Evolutionary conservation across 2,888 invertebrate genomes (phyloP).

Genomic region (Adelphocoris suturalis): DNA sequence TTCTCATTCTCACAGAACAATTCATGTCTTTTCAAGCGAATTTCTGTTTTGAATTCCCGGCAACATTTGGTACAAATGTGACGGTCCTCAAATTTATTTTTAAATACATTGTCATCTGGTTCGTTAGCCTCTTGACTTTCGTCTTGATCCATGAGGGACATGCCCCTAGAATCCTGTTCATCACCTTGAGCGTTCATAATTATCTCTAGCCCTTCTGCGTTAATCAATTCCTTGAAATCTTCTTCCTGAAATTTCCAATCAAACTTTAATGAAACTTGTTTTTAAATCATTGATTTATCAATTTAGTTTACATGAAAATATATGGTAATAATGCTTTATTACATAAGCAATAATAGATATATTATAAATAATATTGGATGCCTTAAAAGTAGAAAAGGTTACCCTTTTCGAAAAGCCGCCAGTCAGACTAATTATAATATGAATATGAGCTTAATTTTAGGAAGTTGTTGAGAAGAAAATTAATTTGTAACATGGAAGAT

Average conservation of each 20-base stretch:
- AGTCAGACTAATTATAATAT: no score
- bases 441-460: no score
- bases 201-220: not conserved
- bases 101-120: not conserved
- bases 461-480: no score
- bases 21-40: slow-evolving; percentile 46
- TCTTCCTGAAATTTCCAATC: slow-evolving; percentile 33
- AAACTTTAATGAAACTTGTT: not conserved
- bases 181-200: slow-evolving; percentile 12
- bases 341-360: no score
- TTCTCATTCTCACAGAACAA: not conserved
- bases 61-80: slow-evolving; percentile 6
- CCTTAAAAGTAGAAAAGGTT: no score
- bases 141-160: not conserved
- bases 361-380: no score
- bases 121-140: not conserved
- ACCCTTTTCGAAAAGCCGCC: no score
- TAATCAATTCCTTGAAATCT: slow-evolving; percentile 9
- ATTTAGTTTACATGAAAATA: no score
- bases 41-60: slow-evolving; percentile 50
- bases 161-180: not conserved
- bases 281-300: not conserved
- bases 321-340: no score
- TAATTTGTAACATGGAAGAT: no score
- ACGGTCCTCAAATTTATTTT: not conserved